A percentile compares a stretch with the other conserved stretches of the same genome.
phyloP scores from a whole-genome alignment of 2,797 vertebrate genomes.

The Aulostomus chinensis region DNA sequence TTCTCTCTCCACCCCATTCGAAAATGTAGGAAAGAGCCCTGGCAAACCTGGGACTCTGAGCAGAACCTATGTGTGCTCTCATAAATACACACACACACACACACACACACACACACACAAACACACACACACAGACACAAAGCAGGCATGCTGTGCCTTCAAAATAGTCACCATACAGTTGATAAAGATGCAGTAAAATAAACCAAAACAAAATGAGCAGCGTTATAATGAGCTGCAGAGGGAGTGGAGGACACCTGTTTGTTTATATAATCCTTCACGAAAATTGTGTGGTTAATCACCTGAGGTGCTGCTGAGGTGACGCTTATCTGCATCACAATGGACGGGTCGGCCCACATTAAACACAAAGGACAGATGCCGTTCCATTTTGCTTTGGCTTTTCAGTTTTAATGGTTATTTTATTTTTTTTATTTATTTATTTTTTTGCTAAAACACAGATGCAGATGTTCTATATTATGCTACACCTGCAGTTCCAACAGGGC shows the following conservation, averaged over 20 bases:
- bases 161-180: constrained; percentile 38
- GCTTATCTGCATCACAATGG: constrained; percentile 70
- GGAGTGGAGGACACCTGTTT: constrained; percentile 77
- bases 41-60: constrained; percentile 46
- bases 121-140: constrained; percentile 11
- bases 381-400: constrained; percentile 62
- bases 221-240: constrained; percentile 74
- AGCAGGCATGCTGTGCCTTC: constrained; percentile 30
- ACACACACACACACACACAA: constrained; percentile 10
- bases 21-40: constrained; percentile 46
- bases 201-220: constrained; percentile 54
- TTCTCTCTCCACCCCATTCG: constrained; percentile 70
- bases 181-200: constrained; percentile 58
- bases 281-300: constrained; percentile 73
- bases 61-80: constrained; percentile 34
- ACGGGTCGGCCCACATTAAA: constrained; percentile 61
- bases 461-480: constrained; percentile 68
- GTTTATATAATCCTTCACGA: constrained; percentile 66
- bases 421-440: too few species aligned
- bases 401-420: constrained; percentile 53
- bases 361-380: constrained; percentile 67
- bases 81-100: constrained; percentile 21
- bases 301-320: constrained; percentile 63
- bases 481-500: constrained; percentile 67
- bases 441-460: constrained; percentile 52